Base-by-base conservation (phyloP, 2,113 vertebrate genomes). In the Microtus richardsoni region DNA sequence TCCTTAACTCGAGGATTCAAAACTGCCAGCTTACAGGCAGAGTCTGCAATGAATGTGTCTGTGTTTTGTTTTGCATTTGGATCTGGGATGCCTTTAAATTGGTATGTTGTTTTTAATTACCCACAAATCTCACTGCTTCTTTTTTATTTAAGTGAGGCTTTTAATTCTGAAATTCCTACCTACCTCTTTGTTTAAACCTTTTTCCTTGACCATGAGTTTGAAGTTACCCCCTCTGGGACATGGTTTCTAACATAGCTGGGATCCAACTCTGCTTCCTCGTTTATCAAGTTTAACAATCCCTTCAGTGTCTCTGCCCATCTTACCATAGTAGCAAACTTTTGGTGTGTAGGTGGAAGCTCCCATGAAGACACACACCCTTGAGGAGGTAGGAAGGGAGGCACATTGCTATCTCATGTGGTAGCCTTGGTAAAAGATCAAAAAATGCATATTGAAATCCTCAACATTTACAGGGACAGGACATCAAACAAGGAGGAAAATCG, bases 111-210 rank as follows among this genome's bases (percentile, higher is more conserved):
- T 11, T 85, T 89, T 70, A 87, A 33, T 64, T 54, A 60, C 22
- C 26, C 36, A 30, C 41, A 88, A 71, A 84, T n/a, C 24, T 58
- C 49, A 74, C 22, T 24, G 54, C 13, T 85, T 44, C 16, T 88
- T 94, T 89, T 88, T 41, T 13, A 90, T n/a, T 87, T 60, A 71
- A 96, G 74, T 16, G 21, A 73, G 26, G 84, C 36, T 92, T 80
- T 47, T 62, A 95, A 88, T 44, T 30, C 75, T 88, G 75, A 82
- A 92, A 83, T 68, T 52, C 30, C 41, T 74, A 22, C 26, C 36
- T 78, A 68, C 28, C 47, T 36, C 58, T 90, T 93, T 84, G 73
- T 89, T 91, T 75, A 54, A 88, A 30, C 28, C 6, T 78, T 79
- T 74, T 54, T 68, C 26, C 33, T 95, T 89, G 71, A 68, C 73